A percentile compares a stretch with the other conserved stretches of the same genome.
Conservation (phyloP, 2,113 vertebrate genomes). For the Lycaon pictus region DNA sequence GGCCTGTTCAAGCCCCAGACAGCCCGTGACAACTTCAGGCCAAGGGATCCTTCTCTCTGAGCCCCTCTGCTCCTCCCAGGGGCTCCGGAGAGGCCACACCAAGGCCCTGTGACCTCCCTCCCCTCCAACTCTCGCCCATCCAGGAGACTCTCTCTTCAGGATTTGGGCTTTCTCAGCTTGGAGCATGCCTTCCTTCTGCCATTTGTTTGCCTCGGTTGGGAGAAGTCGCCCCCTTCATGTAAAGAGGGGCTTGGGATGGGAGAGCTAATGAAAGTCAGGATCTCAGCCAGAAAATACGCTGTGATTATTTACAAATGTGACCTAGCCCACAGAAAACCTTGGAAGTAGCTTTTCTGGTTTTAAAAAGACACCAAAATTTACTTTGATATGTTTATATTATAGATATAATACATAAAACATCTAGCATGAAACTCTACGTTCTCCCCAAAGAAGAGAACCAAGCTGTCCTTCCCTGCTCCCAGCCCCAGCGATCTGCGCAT, state of each 20-base stretch:
- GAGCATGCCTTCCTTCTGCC: not conserved
- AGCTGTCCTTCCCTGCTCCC: constrained; percentile 51
- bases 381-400: constrained; percentile 83
- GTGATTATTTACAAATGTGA: constrained; percentile 85
- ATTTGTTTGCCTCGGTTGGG: not conserved
- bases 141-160: not conserved
- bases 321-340: constrained; percentile 77
- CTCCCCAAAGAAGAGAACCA: constrained; percentile 64
- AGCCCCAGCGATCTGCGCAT: not conserved
- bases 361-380: constrained; percentile 76
- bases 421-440: constrained; percentile 67
- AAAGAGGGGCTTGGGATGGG: constrained; percentile 28
- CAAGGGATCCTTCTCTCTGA: not conserved
- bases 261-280: constrained; percentile 28
- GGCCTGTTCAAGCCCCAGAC: not conserved
- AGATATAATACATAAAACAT: constrained; percentile 77
- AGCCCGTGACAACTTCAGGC: not conserved
- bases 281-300: constrained; percentile 74
- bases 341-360: constrained; percentile 74
- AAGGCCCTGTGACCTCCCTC: not conserved
- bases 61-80: not conserved
- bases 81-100: not conserved
- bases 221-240: not conserved
- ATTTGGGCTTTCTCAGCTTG: not conserved
- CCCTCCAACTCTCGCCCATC: not conserved